These are phyloP conservation scores for Mythimna lalbum DNA, from an alignment of 2,888 invertebrate species.

Conservation along the genomic window DNA sequence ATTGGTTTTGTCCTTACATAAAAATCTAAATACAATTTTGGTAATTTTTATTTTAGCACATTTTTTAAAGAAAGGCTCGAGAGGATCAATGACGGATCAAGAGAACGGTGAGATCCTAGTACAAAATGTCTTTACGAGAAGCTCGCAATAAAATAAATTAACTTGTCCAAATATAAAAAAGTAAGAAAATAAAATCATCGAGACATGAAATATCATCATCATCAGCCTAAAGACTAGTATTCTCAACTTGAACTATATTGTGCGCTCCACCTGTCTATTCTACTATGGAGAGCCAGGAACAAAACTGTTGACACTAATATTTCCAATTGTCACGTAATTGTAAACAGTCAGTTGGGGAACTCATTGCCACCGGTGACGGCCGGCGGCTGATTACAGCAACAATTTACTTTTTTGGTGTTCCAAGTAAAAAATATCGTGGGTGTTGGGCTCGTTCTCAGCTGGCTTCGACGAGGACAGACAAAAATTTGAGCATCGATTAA, in stretches of 20 bases:
- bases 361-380: constrained; percentile 48
- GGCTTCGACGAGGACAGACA: constrained; percentile 43
- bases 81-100: no score
- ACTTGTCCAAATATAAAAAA: no score
- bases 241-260: not conserved
- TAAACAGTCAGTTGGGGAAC: constrained; percentile 42
- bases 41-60: no score
- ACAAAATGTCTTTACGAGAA: no score
- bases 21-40: no score
- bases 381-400: constrained; percentile 30
- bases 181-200: no score
- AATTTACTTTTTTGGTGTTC: constrained; percentile 51
- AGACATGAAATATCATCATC: no score
- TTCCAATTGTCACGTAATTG: constrained; percentile 43
- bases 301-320: constrained; percentile 40
- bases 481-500: not conserved
- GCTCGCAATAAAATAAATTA: no score
- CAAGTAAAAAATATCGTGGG: constrained; percentile 47
- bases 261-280: not conserved
- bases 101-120: no score
- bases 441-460: constrained; percentile 36
- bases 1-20: no score
- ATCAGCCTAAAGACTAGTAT: no score
- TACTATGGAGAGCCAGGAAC: constrained; percentile 37
- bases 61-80: no score